Percentiles rank a stretch among this genome's conserved stretches.
These are phyloP conservation scores for Sebastolobus alascanus DNA, from an alignment of 2,797 vertebrate species.

Conservation along the genomic window DNA sequence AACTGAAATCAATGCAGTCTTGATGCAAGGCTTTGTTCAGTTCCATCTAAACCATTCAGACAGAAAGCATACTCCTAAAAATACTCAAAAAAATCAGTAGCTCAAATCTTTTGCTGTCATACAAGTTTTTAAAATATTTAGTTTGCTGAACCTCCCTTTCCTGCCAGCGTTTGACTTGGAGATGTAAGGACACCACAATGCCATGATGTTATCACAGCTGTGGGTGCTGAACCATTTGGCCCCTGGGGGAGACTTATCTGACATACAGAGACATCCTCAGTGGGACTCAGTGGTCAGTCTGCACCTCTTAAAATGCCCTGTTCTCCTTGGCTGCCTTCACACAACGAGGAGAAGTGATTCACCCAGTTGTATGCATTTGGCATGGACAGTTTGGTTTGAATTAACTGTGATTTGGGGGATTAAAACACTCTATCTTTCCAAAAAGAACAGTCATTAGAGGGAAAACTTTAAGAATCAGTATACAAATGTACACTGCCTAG, in stretches of 20 bases:
- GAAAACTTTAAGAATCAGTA: background rate
- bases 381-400: constrained; percentile 21
- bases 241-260: constrained; percentile 62
- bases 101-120: background rate
- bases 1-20: background rate
- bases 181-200: constrained; percentile 49
- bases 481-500: background rate
- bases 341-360: constrained; percentile 50
- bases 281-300: constrained; percentile 52
- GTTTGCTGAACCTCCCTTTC: constrained; percentile 29
- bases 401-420: constrained; percentile 9
- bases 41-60: background rate
- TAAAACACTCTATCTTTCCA: background rate
- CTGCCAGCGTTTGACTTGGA: constrained; percentile 40
- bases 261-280: constrained; percentile 55
- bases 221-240: constrained; percentile 82
- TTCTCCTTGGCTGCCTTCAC: constrained; percentile 63
- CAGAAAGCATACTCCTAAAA: background rate
- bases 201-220: constrained; percentile 86
- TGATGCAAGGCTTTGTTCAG: background rate
- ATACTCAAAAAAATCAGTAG: background rate
- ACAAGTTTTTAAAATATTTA: constrained; percentile 19
- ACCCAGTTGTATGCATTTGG: constrained; percentile 29
- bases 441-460: background rate
- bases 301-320: constrained; percentile 53